Evolutionary conservation across 2,797 vertebrate genomes (phyloP), one percentile per base, ranked within the genome.

Genomic region (Protonibea diacanthus): DNA sequence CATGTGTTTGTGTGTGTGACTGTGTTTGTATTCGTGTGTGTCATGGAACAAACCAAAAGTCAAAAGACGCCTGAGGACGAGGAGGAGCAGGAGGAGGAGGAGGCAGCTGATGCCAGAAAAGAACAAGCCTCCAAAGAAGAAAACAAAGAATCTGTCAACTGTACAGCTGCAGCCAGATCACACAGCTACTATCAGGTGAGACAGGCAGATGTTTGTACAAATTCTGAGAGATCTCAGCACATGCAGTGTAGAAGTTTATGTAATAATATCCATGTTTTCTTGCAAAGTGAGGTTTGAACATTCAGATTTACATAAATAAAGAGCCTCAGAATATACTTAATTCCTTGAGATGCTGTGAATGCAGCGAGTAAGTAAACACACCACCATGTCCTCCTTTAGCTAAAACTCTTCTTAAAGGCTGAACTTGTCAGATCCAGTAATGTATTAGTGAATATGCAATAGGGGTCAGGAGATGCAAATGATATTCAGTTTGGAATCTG

Each of bases 41-140:
- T 60, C 68, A 85, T 76, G 61, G 42, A 85, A 72, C 61, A 63
- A 74, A 78, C 14, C 62, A 77, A 78, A 82, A 86, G 82, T 80
- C 81, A 85, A 76, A 71, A 85, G 78, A 83, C 49, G 67, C 81
- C 86, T 0, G 53, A 84, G 82, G 89, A 83, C 38, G 40, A 76
- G 59, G 59, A 52, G 20, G 20, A 47, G 17, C 67, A 80, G 59
- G 59, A 52, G 20, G 17, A 47, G 17, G 70, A 80, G 62, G 62
- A 82, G 70, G 76, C 79, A 85, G 88, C 74, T 61, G 83, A 72
- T 70, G 73, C 82, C 83, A 82, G 80, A 71, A 58, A 85, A 57
- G 44, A 66, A 60, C 44, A 45, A 76, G 48, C 68, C 68, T 74
- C 29, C 21, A 29, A 40, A 73, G 60, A 74, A 74, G n/a, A 65